Conservation (phyloP, 2,113 vertebrate genomes). For the Hassar affinis region DNA sequence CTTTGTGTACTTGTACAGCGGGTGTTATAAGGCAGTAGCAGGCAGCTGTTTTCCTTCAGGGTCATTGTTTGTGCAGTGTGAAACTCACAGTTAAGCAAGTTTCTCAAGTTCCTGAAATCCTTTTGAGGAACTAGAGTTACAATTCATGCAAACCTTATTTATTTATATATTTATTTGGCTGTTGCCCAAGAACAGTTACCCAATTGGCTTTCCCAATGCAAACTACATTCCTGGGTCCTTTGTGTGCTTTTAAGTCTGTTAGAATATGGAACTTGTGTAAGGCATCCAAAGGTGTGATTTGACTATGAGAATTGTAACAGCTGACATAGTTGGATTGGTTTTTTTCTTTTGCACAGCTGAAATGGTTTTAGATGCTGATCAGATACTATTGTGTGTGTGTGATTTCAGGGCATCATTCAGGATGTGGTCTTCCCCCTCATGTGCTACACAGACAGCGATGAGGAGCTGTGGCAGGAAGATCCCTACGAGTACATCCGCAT, state of each 20-base stretch:
- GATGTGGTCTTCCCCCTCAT: slow-evolving; percentile 84
- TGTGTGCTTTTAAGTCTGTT: neutral
- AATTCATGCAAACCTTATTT: too few species aligned
- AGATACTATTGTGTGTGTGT: neutral
- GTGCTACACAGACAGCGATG: slow-evolving; percentile 99
- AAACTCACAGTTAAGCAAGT: neutral
- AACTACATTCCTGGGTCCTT: neutral
- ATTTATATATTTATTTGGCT: too few species aligned
- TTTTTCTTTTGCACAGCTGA: neutral
- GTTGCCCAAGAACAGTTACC: neutral
- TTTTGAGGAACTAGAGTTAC: neutral
- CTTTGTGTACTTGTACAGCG: neutral
- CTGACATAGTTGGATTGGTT: too few species aligned
- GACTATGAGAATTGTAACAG: neutral
- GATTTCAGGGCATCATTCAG: slow-evolving; percentile 77
- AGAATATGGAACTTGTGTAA: neutral
- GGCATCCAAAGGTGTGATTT: neutral
- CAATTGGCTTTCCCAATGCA: neutral
- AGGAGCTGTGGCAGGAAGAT: slow-evolving; percentile 97
- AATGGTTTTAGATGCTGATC: neutral
- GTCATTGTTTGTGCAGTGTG: neutral
- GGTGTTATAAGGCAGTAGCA: neutral
- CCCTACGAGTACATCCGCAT: slow-evolving; percentile 99
- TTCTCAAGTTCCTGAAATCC: neutral
- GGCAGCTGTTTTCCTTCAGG: neutral